Percentiles rank a stretch among this genome's conserved stretches.
Conservation (phyloP, 2,797 vertebrate species). For the Channallabes apus region DNA sequence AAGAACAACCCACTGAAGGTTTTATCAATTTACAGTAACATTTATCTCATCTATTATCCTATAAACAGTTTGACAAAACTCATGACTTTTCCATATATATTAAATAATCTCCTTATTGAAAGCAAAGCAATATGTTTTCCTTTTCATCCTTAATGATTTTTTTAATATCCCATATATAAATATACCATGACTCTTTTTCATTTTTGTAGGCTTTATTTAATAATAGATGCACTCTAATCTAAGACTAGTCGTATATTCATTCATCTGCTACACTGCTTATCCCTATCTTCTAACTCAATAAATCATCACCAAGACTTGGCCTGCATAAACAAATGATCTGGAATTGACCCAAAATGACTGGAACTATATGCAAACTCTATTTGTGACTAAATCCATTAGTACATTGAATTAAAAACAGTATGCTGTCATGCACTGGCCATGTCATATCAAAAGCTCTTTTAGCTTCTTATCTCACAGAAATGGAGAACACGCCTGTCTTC, state of each 20-base stretch:
- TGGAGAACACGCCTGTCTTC: not conserved
- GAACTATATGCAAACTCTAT: not conserved
- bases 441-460: not conserved
- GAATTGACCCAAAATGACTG: not conserved
- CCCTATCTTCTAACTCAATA: not conserved
- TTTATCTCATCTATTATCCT: not conserved
- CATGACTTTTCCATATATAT: not conserved
- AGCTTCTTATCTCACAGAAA: not conserved
- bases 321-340: not conserved
- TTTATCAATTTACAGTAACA: not conserved
- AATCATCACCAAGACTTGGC: not conserved
- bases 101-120: not conserved
- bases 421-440: not conserved
- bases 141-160: no score
- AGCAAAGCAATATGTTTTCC: not conserved
- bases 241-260: no score
- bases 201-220: no score
- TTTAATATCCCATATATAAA: no score
- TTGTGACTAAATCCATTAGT: no score
- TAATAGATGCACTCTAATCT: no score
- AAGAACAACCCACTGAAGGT: not conserved
- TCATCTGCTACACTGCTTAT: no score
- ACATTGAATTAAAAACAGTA: not conserved
- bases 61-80: not conserved
- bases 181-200: no score